phyloP scores from a whole-genome alignment of 30 jellyfish, hydroid and myxozoan genomes.

The Chironex yamaguchii region DNA sequence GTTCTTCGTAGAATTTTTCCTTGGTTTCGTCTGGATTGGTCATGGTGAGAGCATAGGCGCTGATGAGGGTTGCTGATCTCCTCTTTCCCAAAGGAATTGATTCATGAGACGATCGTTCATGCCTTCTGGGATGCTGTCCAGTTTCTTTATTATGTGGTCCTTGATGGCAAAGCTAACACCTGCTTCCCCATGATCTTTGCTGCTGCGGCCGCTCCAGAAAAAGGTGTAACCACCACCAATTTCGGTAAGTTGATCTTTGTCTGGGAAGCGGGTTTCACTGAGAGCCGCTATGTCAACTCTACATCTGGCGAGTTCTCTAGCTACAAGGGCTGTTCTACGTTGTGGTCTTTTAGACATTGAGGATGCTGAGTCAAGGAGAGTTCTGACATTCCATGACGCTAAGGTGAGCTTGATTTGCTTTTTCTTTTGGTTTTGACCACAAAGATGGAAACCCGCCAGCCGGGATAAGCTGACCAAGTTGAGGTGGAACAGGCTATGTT shows the following conservation, averaged over 20 bases:
- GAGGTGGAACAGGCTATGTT: constrained; percentile 9
- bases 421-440: constrained; percentile 17
- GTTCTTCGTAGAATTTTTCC: no score
- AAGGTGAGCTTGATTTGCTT: background rate
- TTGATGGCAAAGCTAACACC: constrained; percentile 28
- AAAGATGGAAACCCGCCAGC: background rate
- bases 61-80: no score
- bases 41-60: no score
- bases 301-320: constrained; percentile 7
- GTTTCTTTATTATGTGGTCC: no score
- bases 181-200: constrained; percentile 1
- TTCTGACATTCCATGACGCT: background rate
- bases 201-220: background rate
- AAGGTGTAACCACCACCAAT: no score
- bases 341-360: constrained; percentile 15
- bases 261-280: background rate
- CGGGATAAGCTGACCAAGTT: constrained; percentile 11
- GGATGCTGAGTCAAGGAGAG: background rate
- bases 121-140: no score
- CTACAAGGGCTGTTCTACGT: constrained; percentile 17
- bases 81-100: no score
- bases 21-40: no score
- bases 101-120: no score
- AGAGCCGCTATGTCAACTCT: constrained; percentile 11
- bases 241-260: no score